Evolutionary conservation across 2,113 vertebrate species (phyloP), one percentile per base, ranked within the genome.

Genomic region (Petromus typicus): DNA sequence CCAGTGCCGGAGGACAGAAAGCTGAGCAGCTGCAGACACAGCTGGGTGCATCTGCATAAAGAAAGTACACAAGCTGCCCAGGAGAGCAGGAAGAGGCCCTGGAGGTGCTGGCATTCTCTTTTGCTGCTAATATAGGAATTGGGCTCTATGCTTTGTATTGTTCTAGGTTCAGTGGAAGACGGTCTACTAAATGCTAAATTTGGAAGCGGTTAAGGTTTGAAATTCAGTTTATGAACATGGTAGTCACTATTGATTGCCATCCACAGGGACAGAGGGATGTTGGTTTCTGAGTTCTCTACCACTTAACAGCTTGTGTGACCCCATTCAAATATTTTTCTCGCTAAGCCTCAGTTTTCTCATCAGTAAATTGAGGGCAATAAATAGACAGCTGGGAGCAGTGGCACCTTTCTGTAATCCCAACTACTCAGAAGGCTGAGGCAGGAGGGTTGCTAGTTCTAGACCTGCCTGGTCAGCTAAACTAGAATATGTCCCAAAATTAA

Each of bases 281-380:
- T 20, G n/a, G 40, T 27, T 25, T 84, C 71, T 85, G 90, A 85
- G 57, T 93, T 94, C 67, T 87, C 23, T 56, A 40, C 43, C 71
- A n/a, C 25, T 48, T 48, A 27, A 61, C 3, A 37, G 45, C 64
- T 51, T 85, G 7, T 76, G 37, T 86, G 57, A 71, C 51, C 66
- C 9, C 56, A n/a, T 30, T 45, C 34, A 54, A 45, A 51, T 25
- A 43, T 32, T 57, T 22, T 27, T 34, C 48, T 90, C 27, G 80
- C n/a, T 79, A 40, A 87, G 54, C 45, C 78, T 93, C 56, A 2
- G 57, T 63, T 34, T 80, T 76, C 82, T 73, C 67, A 13, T 57
- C 66, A 80, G 57, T 88, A 73, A 63, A 67, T n/a, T 51, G n/a
- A 76, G 61, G 56, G 20, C 59, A 16, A 89, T 86, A 78, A 87